Evolutionary conservation across 1,140 invertebrate genomes (phyloP), one percentile per base, ranked within the genome.

Genomic region (Latrodectus geometricus): DNA sequence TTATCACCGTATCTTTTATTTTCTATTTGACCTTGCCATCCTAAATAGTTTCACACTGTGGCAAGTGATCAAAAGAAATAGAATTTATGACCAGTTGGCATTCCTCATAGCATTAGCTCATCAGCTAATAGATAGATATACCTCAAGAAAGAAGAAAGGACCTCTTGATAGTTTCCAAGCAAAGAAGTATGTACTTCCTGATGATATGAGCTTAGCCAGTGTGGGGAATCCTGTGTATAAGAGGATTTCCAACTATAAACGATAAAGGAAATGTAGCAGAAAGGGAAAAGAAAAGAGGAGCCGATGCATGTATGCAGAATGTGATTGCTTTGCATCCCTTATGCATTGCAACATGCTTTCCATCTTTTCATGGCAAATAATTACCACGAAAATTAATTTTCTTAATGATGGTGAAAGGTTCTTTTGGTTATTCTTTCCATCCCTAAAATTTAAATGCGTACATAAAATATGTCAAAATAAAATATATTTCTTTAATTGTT

Each of bases 161-260:
- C 35, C 12, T 73, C 23, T n/a, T 73, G 70, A 9, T 50, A 73
- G 11, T 35, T 73, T 73, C 70, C 17, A 73, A 50, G 70, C 70
- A 73, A 73, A 73, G 9, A 35, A 73, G 35, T 73, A 73, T 73
- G 48, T 35, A 35, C 8, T 73, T 73, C 20, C 23, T 9, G 70
- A 75, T 75, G 50, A 75, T 75, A 49, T 75, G 73, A 4, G 52
- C 21, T 75, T 75, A 75, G 48, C 21, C 52, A 54, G 73, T 54
- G 73, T 54, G 52, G 17, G 73, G 52, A 75, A n/a, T 50, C 73
- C 50, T 52, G 48, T 17, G 73, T 17, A 11, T 11, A 75, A 75
- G 14, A n/a, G 14, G 48, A 20, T 75, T 75, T 75, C 12, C 49
- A 54, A 75, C 50, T 52, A 54, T 52, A 75, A 49, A 75, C 48